Percentiles rank a stretch among this genome's conserved stretches.
Conservation (phyloP, 2,797 vertebrate genomes). For the Microctenopoma lineatum region DNA sequence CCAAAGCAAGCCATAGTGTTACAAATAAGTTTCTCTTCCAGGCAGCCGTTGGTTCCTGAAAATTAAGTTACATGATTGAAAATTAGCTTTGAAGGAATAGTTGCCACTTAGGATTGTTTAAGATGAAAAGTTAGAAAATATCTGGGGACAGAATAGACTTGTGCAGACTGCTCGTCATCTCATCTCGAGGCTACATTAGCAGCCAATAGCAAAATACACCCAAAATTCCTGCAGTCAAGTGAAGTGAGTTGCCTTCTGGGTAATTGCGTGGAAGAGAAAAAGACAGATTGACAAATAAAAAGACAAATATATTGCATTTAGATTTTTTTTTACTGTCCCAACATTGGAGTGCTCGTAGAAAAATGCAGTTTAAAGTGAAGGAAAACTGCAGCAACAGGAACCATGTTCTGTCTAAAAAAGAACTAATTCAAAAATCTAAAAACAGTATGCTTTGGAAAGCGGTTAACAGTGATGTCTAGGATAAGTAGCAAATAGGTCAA, state of each 20-base stretch:
- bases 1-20: slow-evolving; percentile 35
- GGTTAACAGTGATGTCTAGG: slow-evolving; percentile 3
- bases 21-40: slow-evolving; percentile 6
- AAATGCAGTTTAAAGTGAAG: too few species aligned
- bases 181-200: background rate
- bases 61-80: background rate
- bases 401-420: background rate
- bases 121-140: background rate
- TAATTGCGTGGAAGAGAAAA: too few species aligned
- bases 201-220: background rate
- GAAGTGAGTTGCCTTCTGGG: background rate
- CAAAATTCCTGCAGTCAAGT: background rate
- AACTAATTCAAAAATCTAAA: background rate
- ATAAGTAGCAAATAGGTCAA: slow-evolving; percentile 12
- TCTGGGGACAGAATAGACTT: background rate
- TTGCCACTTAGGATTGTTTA: background rate
- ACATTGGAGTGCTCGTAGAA: background rate
- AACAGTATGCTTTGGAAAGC: slow-evolving; percentile 34
- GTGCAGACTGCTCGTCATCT: background rate
- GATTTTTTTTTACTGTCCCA: background rate
- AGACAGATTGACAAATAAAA: too few species aligned
- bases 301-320: background rate
- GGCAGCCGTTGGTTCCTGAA: slow-evolving; percentile 14
- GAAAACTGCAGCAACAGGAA: slow-evolving; percentile 17
- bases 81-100: background rate